phyloP scores from a whole-genome alignment of 2,797 vertebrate species.

The Sitta carolinensis region DNA sequence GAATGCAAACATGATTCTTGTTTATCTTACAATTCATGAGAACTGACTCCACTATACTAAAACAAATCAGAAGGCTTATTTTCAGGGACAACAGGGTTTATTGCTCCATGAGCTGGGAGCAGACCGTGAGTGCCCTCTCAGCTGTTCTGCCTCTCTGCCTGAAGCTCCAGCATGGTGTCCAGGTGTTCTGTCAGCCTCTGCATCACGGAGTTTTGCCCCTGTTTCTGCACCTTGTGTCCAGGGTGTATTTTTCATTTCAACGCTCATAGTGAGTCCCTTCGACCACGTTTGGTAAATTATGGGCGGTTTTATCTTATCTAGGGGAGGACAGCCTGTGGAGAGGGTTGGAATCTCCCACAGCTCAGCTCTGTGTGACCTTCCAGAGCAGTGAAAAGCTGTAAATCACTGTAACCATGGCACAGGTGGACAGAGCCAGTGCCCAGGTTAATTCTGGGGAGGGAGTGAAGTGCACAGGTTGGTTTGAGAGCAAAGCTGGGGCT shows the following conservation, averaged over 20 bases:
- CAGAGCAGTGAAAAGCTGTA: background rate
- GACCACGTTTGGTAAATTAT: background rate
- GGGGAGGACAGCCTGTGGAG: background rate
- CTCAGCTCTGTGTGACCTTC: background rate
- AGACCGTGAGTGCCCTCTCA: background rate
- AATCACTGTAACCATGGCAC: accelerated
- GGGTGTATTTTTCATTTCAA: background rate
- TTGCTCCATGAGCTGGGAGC: background rate
- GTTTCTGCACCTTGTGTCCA: background rate
- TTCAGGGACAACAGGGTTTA: no score
- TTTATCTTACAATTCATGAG: no score
- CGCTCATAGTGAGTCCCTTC: accelerated
- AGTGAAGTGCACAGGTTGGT: background rate
- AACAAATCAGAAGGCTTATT: no score
- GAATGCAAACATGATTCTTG: no score
- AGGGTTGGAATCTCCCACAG: background rate
- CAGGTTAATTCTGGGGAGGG: background rate
- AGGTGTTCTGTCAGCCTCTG: background rate
- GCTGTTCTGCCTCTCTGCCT: background rate
- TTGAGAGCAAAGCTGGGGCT: background rate
- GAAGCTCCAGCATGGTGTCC: background rate
- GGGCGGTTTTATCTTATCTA: background rate
- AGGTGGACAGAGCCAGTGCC: background rate
- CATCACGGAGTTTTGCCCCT: accelerated
- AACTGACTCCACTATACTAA: no score